Conservation (phyloP, 2,797 vertebrate species). For the Anguilla obscura region DNA sequence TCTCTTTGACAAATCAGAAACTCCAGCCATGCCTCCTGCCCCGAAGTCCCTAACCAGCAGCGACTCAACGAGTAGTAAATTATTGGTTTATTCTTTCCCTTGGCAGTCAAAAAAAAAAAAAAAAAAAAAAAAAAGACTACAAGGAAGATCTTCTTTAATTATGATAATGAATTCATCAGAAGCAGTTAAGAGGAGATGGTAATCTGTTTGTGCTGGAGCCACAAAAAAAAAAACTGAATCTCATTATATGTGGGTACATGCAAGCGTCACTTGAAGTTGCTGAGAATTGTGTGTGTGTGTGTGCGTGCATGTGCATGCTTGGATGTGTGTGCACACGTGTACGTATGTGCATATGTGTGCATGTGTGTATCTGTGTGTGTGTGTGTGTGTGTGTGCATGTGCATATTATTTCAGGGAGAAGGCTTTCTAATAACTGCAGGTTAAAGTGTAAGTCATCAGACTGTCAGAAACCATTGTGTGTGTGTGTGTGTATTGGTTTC, state of each 20-base stretch:
- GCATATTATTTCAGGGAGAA: background rate
- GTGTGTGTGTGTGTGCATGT: background rate
- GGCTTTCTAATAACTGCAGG: too few species aligned
- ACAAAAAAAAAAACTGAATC: slow-evolving; percentile 57
- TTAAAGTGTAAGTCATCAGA: too few species aligned
- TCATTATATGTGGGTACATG: slow-evolving; percentile 60
- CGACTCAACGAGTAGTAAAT: slow-evolving; percentile 51
- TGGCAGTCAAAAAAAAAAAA: slow-evolving; percentile 51
- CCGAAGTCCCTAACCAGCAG: slow-evolving; percentile 57
- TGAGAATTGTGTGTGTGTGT: background rate
- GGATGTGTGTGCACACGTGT: background rate
- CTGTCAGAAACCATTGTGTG: too few species aligned
- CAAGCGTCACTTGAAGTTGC: slow-evolving; percentile 61
- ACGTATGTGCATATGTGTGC: background rate
- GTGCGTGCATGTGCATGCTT: background rate
- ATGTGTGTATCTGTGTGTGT: background rate
- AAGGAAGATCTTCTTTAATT: slow-evolving; percentile 69
- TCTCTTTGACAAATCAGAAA: slow-evolving; percentile 45
- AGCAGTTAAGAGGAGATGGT: slow-evolving; percentile 63
- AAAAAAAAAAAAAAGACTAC: slow-evolving; percentile 35
- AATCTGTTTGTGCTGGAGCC: slow-evolving; percentile 61
- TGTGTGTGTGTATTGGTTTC: background rate
- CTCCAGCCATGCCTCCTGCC: slow-evolving; percentile 43
- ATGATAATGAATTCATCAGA: slow-evolving; percentile 73
- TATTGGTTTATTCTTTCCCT: slow-evolving; percentile 48